Percentiles rank a stretch among this genome's conserved stretches.
phyloP scores from a whole-genome alignment of 2,888 invertebrate genomes.

The Cistogaster globosa region DNA sequence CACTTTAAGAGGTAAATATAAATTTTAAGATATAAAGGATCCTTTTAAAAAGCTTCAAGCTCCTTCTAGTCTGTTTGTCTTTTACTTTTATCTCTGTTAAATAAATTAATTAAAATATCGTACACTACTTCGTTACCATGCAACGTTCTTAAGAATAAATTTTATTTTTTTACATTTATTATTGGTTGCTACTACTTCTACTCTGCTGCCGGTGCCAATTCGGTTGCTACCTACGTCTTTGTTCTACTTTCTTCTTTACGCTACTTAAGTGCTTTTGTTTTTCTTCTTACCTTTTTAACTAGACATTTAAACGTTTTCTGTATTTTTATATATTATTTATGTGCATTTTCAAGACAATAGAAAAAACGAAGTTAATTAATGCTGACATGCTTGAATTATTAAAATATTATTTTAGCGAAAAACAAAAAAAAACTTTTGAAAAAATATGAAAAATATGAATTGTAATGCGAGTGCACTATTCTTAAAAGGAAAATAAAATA shows the following conservation, averaged over 20 bases:
- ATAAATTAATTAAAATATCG: not conserved
- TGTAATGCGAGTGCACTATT: conserved; percentile 5
- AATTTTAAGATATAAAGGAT: not conserved
- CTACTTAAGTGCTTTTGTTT: conserved; percentile 43
- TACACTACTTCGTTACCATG: not conserved
- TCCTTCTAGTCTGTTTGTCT: not conserved
- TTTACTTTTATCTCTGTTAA: not conserved
- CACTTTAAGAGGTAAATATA: not conserved
- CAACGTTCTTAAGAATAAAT: not conserved
- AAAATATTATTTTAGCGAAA: conserved; percentile 51
- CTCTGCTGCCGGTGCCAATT: not conserved
- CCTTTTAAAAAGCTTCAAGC: not conserved
- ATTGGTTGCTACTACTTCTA: not conserved
- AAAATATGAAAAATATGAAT: not conserved
- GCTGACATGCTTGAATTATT: conserved; percentile 66
- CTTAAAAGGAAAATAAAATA: not conserved
- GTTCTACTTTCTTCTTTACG: conserved; percentile 46
- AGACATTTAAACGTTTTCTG: conserved; percentile 46
- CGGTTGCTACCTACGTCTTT: conserved; percentile 16
- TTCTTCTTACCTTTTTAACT: conserved; percentile 42
- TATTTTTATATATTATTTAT: conserved; percentile 12
- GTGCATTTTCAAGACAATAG: conserved; percentile 36
- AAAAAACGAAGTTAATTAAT: conserved; percentile 65
- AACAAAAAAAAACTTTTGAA: not conserved
- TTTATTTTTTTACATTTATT: conserved; percentile 39